Base-by-base conservation (phyloP, 2,797 vertebrate species). In the Tympanoctomys barrerae region DNA sequence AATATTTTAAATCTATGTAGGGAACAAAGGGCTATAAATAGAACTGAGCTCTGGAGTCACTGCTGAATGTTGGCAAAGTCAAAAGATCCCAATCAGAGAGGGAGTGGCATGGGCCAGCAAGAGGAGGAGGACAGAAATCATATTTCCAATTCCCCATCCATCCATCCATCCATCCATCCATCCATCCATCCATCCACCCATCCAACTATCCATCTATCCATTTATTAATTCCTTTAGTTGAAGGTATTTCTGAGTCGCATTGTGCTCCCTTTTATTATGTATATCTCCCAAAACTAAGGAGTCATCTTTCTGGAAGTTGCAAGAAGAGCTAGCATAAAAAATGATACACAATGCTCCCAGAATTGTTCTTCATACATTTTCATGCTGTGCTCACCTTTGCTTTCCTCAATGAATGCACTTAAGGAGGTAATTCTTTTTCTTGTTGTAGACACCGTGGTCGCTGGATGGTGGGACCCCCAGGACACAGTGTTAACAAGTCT, bases 251-350 rank as follows among this genome's bases (percentile, higher is more conserved):
- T 77, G 62, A 82, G 3, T 59, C 77, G 21, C 6, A 13, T 19
- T 18, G 19, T 42, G 5, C 36, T n/a, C 83, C 24, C 39, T 91
- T 94, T 91, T n/a, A 68, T 70, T 11, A 77, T 61, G 42, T 21
- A 31, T 83, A 33, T 71, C 64, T 28, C 49, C 54, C 16, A 84
- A 93, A 93, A 83, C 42, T 33, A 36, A 31, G 49, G 10, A 11
- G n/a, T 18, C 3, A 0, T 49, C 12, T 84, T 22, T 10, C 24
- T 52, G 9, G 21, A 73, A n/a, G 14, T 81, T 71, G 36, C 68
- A 5, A 54, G 70, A 96, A 71, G 12, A 83, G 31, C 78, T 4
- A 49, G 24, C 85, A 87, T 28, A 10, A 89, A 93, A 93, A 83
- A 62, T 59, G 33, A 1, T 28, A 64, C 21, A 64, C 78, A 49